Evolutionary conservation across 2,113 vertebrate genomes (phyloP), one percentile per base, ranked within the genome.

Genomic region (Rhinolophus ferrumequinum): DNA sequence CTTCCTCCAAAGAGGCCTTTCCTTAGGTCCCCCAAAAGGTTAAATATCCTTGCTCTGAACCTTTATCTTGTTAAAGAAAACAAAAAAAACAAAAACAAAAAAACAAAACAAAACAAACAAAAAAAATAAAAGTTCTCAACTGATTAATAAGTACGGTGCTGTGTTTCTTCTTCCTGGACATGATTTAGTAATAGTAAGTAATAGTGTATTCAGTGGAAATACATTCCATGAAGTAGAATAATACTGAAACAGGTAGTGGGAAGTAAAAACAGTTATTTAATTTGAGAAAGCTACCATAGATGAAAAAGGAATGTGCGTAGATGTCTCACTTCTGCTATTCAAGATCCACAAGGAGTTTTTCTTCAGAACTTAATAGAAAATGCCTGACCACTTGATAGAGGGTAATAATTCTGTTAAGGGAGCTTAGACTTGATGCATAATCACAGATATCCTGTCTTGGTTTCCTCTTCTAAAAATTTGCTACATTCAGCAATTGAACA

Each of bases 131-230:
- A n/a, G n/a, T n/a, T n/a, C n/a, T 88, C 64, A 90, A 56, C n/a
- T 89, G 76, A 64, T n/a, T 52, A 62, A 92, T 76, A 93, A 75
- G n/a, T 88, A 83, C 47, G 44, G 6, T 70, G 30, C 8, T 52
- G 44, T 69, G 35, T 69, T 94, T 73, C 60, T 86, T 94, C 85
- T 54, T 33, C 50, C n/a, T 92, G 12, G 30, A 4, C 54, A 72
- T 88, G 26, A 44, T 50, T 92, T 76, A 73, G 35, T 82, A 89
- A 79, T 62, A 79, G 38, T 72, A 92, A 93, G 52, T 79, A 91
- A 44, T 30, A 93, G 64, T 44, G 41, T 77, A 58, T 54, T 94
- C 84, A 85, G 18, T 22, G 52, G 3, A 79, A 88, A 38, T 58
- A 86, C 1, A 77, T 35, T 64, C 44, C 38, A 73, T 56, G 33